Conservation (phyloP, 2,888 invertebrate species). For the Mythimna pallens region DNA sequence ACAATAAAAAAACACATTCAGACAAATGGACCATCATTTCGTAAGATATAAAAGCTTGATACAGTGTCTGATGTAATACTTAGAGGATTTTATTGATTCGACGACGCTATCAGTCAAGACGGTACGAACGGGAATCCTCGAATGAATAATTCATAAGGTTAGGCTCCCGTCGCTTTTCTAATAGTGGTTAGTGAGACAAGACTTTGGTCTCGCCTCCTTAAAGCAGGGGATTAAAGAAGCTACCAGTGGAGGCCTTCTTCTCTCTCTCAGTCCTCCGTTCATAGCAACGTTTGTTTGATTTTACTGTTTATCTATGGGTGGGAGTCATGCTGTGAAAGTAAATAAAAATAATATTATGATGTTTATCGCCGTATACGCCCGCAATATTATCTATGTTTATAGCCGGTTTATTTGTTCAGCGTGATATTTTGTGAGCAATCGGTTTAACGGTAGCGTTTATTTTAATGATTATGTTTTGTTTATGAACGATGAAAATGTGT, state of each 20-base stretch:
- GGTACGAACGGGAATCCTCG: constrained; percentile 73
- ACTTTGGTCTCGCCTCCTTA: constrained; percentile 57
- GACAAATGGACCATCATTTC: constrained; percentile 56
- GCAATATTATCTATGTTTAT: constrained; percentile 63
- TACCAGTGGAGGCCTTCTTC: constrained; percentile 21
- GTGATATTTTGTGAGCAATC: constrained; percentile 59
- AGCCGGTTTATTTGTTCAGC: constrained; percentile 56
- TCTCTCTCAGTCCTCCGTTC: constrained; percentile 46
- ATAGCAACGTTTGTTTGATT: constrained; percentile 52
- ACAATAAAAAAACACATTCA: constrained; percentile 60
- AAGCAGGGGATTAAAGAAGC: constrained; percentile 66
- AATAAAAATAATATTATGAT: constrained; percentile 72
- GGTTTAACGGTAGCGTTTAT: constrained; percentile 56
- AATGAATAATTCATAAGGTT: constrained; percentile 78
- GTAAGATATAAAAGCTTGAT: constrained; percentile 67
- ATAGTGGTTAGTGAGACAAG: constrained; percentile 78
- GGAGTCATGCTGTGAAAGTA: constrained; percentile 62
- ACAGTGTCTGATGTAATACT: constrained; percentile 70
- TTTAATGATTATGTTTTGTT: constrained; percentile 58
- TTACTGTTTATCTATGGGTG: constrained; percentile 61
- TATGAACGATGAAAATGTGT: constrained; percentile 53
- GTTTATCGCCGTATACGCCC: constrained; percentile 57
- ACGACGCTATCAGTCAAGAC: constrained; percentile 75
- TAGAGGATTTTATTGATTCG: constrained; percentile 77
- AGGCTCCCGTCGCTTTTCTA: constrained; percentile 71